Base-by-base conservation (phyloP, 2,797 vertebrate genomes). In the Buceros bicornis region DNA sequence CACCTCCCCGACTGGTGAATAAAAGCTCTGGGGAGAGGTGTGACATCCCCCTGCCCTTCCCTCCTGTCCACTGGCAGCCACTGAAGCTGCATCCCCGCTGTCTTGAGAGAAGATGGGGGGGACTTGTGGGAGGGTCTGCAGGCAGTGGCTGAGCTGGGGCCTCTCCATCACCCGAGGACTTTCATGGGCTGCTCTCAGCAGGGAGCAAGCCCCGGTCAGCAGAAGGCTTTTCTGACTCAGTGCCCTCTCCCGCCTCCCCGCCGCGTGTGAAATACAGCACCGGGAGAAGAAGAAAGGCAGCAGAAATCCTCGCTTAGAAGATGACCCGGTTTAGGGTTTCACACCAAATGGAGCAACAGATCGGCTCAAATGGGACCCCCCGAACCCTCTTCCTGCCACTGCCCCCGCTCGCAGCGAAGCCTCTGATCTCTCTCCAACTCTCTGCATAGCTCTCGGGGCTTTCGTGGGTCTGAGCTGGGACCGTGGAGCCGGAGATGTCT, bases 391-490 rank as follows among this genome's bases (percentile, higher is more conserved):
- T 95, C 91, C 96, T 97, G 91, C 79, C 3, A 0, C 94, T 91
- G 76, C 87, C 87, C 87, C 90, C 45, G 10, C 64, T 40, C 19
- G 0, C 71, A 40, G 79, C 3, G 0, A 64, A 95, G 33, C 69
- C 70, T 97, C 95, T 96, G 92, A 96, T 97, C 89, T 78, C 61
- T 40, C 64, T 96, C 92, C 95, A 96, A 4, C 65, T 74, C 67
- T 40, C 47, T 9, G 22, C 72, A 58, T 37, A 90, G 43, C 66
- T 87, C 66, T 15, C 10, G 67, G 73, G 78, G n/a, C 71, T 86
- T 69, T 6, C 10, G 8, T 7, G 67, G 79, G 51, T 83, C 81
- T 37, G 76, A 92, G 76, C 60, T 0, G 26, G 76, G 45, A 33
- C 62, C 1, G 1, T 8, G 73, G 66, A 82, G 83, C 86, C 4